Evolutionary conservation across 2,113 vertebrate species (phyloP).

Genomic region (Galbula dea): DNA sequence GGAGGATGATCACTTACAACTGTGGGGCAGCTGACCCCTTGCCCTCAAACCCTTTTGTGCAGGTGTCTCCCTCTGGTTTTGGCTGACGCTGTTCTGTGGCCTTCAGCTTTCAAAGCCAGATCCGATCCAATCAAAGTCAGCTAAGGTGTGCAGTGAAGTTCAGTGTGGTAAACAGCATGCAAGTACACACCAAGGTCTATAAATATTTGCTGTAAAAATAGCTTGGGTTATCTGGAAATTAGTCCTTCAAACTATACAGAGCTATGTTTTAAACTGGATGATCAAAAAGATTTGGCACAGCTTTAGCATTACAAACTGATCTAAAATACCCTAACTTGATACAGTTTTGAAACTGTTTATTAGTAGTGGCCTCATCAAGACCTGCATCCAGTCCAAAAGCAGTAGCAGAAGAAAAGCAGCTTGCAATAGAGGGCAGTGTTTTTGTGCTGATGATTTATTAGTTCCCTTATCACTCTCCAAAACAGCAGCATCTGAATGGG

Average conservation of each 20-base stretch:
- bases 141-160: not conserved
- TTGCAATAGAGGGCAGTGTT: slow-evolving; percentile 31
- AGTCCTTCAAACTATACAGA: not conserved
- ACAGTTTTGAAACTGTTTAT: not conserved
- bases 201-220: not conserved
- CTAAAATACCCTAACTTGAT: not conserved
- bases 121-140: not conserved
- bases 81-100: not conserved
- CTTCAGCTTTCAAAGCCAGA: not conserved
- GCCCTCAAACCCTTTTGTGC: not conserved
- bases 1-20: fast-evolving
- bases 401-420: not conserved
- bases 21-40: not conserved
- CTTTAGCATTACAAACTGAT: not conserved
- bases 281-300: not conserved
- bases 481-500: not conserved
- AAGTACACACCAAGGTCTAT: not conserved
- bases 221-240: not conserved
- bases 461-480: not conserved
- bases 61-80: not conserved
- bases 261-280: not conserved
- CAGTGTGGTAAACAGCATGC: not conserved
- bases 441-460: not conserved
- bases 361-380: not conserved
- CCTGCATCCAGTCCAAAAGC: not conserved